Base-by-base conservation (phyloP, 2,797 vertebrate genomes). In the Fundulus diaphanus region DNA sequence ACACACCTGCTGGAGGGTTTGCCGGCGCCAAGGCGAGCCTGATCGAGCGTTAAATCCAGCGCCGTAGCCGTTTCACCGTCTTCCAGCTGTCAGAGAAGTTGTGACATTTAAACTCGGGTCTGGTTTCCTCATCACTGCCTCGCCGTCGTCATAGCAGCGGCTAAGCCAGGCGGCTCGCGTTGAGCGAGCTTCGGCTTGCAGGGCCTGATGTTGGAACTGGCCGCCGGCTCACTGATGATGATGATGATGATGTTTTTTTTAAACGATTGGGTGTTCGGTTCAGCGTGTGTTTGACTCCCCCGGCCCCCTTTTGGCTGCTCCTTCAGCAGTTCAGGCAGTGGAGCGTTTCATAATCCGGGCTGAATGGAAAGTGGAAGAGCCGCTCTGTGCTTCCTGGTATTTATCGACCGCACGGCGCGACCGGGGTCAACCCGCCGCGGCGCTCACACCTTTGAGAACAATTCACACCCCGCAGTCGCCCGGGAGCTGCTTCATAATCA, bases 101-200 rank as follows among this genome's bases (percentile, higher is more conserved):
- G 80, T 88, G 84, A 84, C 87, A 83, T 88, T 89, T 82, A 79
- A 81, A 79, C 78, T 82, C 31, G 72, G 75, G 46, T 70, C 70
- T 77, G 15, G 37, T 73, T 77, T 80, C 54, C 82, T 51, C 59
- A 48, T 78, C 16, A 6, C 69, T 1, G 20, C 68, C 57, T 33
- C 78, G 69, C 70, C 73, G 91, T 91, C 90, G 88, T 84, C 87
- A 88, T 89, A 81, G 88, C 81, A 87, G 85, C 88, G 66, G 65
- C 78, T 52, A 56, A 66, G 65, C 69, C 78, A 77, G 75, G 70
- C 69, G 74, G 74, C 82, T 66, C 9, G 24, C 66, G 74, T 80
- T 85, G 77, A 82, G 78, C 78, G 79, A 72, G 31, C 81, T 69
- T 3, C 54, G 49, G 59, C 80, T 84, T 77, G 78, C 69, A 44